Percentiles rank a stretch among this genome's conserved stretches.
These are phyloP conservation scores for Stichopus horrens DNA, from an alignment of 53 echinoderm and acorn worm species.

Conservation along the genomic window DNA sequence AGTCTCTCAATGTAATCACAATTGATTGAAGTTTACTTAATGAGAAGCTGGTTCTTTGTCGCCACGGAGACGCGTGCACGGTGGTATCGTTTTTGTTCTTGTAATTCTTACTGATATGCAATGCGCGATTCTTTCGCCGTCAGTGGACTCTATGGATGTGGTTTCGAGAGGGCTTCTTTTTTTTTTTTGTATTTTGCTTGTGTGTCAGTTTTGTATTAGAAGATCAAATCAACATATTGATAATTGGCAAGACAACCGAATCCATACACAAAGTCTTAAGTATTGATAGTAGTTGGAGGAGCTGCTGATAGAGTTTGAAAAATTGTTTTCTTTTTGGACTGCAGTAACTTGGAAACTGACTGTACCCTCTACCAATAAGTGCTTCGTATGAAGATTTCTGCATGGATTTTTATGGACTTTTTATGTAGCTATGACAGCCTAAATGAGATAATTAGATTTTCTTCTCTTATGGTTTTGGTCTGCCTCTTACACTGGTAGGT, in stretches of 20 bases:
- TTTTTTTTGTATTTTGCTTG: background rate
- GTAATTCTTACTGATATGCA: background rate
- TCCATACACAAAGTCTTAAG: background rate
- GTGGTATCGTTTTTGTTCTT: background rate
- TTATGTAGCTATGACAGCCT: too few species aligned
- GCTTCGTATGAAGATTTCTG: too few species aligned
- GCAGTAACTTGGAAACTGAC: too few species aligned
- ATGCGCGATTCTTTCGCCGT: background rate
- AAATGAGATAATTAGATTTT: too few species aligned
- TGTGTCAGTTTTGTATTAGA: background rate
- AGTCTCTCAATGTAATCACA: conserved; percentile 23
- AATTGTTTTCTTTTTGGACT: too few species aligned
- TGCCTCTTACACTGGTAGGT: too few species aligned
- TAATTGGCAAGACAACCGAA: background rate
- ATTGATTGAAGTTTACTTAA: conserved; percentile 26
- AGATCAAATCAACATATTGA: background rate
- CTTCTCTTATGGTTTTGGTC: too few species aligned
- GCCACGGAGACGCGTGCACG: conserved; percentile 6
- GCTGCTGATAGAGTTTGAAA: too few species aligned
- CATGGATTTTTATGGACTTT: too few species aligned
- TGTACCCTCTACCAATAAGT: too few species aligned
- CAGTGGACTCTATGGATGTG: background rate
- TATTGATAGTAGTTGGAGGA: background rate
- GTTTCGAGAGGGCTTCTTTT: background rate
- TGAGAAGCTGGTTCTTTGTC: conserved; percentile 11